Evolutionary conservation across 2,888 invertebrate genomes (phyloP).

Genomic region (Cataglyphis altisquamis): DNA sequence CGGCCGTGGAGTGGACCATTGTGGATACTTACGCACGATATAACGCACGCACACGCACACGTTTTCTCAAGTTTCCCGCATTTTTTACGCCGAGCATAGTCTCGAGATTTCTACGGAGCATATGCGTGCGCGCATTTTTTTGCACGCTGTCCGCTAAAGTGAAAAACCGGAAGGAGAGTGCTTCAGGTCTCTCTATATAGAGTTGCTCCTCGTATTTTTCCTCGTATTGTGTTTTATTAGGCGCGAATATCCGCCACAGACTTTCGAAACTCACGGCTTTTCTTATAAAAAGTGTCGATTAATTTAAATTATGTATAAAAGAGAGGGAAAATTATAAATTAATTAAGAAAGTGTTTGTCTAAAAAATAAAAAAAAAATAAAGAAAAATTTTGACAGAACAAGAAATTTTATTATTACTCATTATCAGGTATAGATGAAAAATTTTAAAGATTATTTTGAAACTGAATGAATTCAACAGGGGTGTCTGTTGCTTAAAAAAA

Average conservation of each 20-base stretch:
- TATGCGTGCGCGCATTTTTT: slow-evolving; percentile 9
- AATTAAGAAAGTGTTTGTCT: background rate
- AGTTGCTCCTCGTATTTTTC: background rate
- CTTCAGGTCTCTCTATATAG: background rate
- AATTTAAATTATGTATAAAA: background rate
- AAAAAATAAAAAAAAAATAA: background rate
- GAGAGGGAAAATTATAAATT: background rate
- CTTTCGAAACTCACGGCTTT: background rate
- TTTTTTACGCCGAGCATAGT: slow-evolving; percentile 29
- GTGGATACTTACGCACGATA: slow-evolving; percentile 34
- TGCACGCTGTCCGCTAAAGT: background rate
- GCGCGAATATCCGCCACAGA: slow-evolving; percentile 3
- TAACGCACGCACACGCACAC: background rate
- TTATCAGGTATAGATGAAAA: background rate
- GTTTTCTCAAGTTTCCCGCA: slow-evolving; percentile 2
- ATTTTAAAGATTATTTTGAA: background rate
- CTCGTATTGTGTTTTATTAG: slow-evolving; percentile 21
- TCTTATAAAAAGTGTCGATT: background rate
- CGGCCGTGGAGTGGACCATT: slow-evolving; percentile 15
- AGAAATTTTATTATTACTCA: background rate
- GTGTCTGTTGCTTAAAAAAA: too few species aligned
- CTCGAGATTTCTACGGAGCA: slow-evolving; percentile 38
- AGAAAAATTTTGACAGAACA: background rate
- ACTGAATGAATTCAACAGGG: background rate
- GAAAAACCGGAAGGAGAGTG: background rate